phyloP scores from a whole-genome alignment of 2,113 vertebrate genomes.

The Steatornis caripensis region DNA sequence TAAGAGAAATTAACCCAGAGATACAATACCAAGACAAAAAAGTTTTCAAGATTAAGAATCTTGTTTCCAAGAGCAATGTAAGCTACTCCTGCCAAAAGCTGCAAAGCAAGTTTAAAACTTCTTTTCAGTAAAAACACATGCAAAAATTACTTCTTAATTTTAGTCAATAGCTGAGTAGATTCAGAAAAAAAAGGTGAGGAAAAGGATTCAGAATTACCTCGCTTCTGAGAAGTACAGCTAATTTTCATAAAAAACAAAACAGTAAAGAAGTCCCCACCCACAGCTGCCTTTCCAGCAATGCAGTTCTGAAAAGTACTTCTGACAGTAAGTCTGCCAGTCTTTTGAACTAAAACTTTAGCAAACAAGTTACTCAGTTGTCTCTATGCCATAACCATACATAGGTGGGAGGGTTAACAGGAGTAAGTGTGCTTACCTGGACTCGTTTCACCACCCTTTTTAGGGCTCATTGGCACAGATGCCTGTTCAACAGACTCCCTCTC shows the following conservation, averaged over 20 bases:
- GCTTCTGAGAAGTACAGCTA: background rate
- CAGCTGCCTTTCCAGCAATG: background rate
- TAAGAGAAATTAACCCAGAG: background rate
- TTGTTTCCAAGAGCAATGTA: background rate
- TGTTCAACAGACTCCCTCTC: slow-evolving; percentile 86
- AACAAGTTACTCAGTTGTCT: background rate
- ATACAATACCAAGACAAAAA: no score
- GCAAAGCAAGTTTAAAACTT: background rate
- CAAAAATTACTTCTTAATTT: background rate
- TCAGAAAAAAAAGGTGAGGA: background rate
- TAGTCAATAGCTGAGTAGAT: background rate
- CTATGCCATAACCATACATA: accelerated
- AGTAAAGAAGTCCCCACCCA: background rate
- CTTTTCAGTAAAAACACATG: background rate
- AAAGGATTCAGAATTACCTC: background rate
- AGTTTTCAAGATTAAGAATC: background rate
- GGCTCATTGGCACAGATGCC: slow-evolving; percentile 83
- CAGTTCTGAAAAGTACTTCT: background rate
- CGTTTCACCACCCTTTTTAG: slow-evolving; percentile 86
- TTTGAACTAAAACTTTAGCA: background rate
- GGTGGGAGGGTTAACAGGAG: background rate
- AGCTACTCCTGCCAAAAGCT: background rate
- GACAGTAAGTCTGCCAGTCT: background rate
- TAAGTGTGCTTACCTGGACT: slow-evolving; percentile 77
- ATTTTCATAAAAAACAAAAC: background rate